phyloP scores from a whole-genome alignment of 2,113 vertebrate species.

The Empidonax traillii region DNA sequence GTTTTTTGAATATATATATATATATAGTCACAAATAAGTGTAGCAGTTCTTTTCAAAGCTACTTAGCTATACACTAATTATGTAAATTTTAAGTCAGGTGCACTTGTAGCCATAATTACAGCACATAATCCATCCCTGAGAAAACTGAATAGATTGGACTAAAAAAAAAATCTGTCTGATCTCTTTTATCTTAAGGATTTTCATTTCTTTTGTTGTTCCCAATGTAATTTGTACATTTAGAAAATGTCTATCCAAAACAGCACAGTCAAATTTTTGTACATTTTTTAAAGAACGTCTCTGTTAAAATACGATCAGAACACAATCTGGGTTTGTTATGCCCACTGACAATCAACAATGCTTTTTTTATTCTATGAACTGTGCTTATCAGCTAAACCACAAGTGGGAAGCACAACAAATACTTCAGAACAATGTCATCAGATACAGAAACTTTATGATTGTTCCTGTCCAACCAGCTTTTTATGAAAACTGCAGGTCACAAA shows the following conservation, averaged over 20 bases:
- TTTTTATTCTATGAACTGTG: constrained; percentile 36
- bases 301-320: constrained; percentile 27
- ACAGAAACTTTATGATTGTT: constrained; percentile 38
- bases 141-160: not conserved
- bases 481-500: constrained; percentile 18
- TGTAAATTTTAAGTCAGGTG: not conserved
- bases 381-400: constrained; percentile 57
- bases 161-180: not conserved
- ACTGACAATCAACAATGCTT: constrained; percentile 12
- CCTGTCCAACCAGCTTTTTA: not conserved
- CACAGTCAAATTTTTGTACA: not conserved
- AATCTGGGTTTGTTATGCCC: constrained; percentile 11
- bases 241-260: not conserved
- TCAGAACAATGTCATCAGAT: constrained; percentile 45
- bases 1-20: not conserved
- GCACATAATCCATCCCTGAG: not conserved
- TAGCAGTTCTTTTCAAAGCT: not conserved
- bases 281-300: not conserved
- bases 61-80: not conserved
- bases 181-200: not conserved
- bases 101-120: not conserved
- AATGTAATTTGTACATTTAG: not conserved
- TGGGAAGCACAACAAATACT: constrained; percentile 47
- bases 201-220: not conserved
- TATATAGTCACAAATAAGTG: not conserved